These are phyloP conservation scores for Eubasilissa splendida DNA, from an alignment of 2,888 invertebrate genomes.

Conservation along the genomic window DNA sequence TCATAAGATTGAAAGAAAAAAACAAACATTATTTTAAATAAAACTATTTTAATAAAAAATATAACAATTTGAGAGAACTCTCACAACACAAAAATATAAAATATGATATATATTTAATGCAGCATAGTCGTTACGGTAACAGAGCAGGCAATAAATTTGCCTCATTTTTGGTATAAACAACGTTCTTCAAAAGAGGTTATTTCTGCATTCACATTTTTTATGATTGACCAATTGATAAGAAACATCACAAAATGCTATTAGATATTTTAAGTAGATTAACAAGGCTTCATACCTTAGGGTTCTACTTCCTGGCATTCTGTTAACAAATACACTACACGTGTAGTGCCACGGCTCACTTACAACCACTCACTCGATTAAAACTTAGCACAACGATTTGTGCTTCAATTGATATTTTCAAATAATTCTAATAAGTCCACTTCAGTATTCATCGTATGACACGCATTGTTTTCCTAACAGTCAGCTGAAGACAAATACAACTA, in stretches of 20 bases:
- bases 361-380: constrained; percentile 25
- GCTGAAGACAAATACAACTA: constrained; percentile 29
- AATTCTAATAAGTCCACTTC: constrained; percentile 49
- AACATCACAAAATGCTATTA: not conserved
- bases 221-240: not conserved
- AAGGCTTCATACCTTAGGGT: too few relatives aligned
- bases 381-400: constrained; percentile 27
- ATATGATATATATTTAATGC: constrained; percentile 38
- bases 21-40: constrained; percentile 39
- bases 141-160: constrained; percentile 1
- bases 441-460: constrained; percentile 23
- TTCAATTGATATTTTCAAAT: constrained; percentile 38
- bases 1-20: constrained; percentile 31
- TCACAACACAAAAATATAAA: constrained; percentile 48
- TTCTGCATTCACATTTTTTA: constrained; percentile 4
- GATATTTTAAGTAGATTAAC: not conserved
- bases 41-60: constrained; percentile 52
- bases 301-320: not conserved
- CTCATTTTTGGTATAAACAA: constrained; percentile 32
- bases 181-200: constrained; percentile 1
- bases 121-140: constrained; percentile 32
- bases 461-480: constrained; percentile 17
- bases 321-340: not conserved
- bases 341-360: constrained; percentile 1
- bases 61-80: constrained; percentile 51